These are phyloP conservation scores for Cyprinodon variegatus DNA, from an alignment of 2,113 vertebrate genomes.

Conservation along the genomic window DNA sequence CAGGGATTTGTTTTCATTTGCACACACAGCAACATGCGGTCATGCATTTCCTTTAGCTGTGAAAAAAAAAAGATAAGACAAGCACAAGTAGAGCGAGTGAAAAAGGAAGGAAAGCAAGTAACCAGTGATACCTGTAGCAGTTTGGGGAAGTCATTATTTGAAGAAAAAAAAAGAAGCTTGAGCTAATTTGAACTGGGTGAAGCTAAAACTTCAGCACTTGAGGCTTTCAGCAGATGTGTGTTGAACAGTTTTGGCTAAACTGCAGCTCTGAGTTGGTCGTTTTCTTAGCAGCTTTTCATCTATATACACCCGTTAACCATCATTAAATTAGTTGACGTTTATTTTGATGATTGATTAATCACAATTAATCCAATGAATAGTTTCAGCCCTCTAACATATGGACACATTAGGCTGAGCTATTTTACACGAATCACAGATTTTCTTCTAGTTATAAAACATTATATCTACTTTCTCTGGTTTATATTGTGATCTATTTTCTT, in stretches of 20 bases:
- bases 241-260: too few relatives aligned
- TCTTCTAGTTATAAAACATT: not conserved
- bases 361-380: too few relatives aligned
- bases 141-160: not conserved
- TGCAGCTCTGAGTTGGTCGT: too few relatives aligned
- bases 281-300: too few relatives aligned
- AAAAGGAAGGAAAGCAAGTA: not conserved
- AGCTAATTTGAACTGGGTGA: not conserved
- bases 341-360: too few relatives aligned
- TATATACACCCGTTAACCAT: too few relatives aligned
- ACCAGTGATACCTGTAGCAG: conserved; percentile 31
- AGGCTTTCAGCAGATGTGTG: too few relatives aligned
- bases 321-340: too few relatives aligned
- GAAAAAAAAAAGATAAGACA: not conserved
- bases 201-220: too few relatives aligned
- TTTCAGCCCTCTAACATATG: not conserved
- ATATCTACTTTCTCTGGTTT: not conserved
- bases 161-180: not conserved
- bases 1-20: conserved; percentile 37
- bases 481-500: not conserved
- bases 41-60: conserved; percentile 21
- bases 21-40: not conserved
- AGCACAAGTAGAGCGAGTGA: conserved; percentile 16
- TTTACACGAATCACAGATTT: not conserved
- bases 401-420: not conserved